phyloP scores from a whole-genome alignment of 2,113 vertebrate species.

The Triplophysa siluroides region DNA sequence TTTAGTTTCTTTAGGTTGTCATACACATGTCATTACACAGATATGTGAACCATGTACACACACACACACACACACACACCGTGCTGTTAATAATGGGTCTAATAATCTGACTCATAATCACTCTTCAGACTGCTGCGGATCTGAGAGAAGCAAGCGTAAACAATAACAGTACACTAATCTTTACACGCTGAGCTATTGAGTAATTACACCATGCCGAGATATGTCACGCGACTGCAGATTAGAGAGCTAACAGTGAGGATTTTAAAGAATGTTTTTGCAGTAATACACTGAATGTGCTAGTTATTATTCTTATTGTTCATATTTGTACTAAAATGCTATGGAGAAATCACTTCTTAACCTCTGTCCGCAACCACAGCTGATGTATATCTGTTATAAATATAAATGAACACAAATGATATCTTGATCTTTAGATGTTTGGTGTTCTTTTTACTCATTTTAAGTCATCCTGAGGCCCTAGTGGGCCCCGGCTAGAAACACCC shows the following conservation, averaged over 20 bases:
- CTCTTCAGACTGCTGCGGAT: slow-evolving; percentile 1
- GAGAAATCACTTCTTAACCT: no score
- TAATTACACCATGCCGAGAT: neutral
- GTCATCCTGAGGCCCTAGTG: no score
- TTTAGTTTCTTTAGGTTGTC: no score
- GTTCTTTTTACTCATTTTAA: no score
- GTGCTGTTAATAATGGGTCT: slow-evolving; percentile 16
- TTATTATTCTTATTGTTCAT: no score
- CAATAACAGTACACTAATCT: slow-evolving; percentile 29
- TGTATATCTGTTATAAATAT: no score
- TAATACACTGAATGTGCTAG: neutral
- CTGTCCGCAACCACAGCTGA: no score
- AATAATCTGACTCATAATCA: slow-evolving; percentile 34
- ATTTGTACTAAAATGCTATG: no score
- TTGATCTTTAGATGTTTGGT: no score
- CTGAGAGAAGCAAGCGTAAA: slow-evolving; percentile 8
- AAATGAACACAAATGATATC: no score
- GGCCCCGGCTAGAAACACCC: neutral
- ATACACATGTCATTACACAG: no score
- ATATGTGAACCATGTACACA: no score
- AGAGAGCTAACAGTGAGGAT: neutral
- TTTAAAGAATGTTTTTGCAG: neutral
- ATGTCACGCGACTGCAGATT: neutral
- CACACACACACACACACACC: neutral
- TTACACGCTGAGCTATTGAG: neutral